These are phyloP conservation scores for Tetropium fuscum DNA, from an alignment of 2,888 invertebrate species.

Conservation along the genomic window DNA sequence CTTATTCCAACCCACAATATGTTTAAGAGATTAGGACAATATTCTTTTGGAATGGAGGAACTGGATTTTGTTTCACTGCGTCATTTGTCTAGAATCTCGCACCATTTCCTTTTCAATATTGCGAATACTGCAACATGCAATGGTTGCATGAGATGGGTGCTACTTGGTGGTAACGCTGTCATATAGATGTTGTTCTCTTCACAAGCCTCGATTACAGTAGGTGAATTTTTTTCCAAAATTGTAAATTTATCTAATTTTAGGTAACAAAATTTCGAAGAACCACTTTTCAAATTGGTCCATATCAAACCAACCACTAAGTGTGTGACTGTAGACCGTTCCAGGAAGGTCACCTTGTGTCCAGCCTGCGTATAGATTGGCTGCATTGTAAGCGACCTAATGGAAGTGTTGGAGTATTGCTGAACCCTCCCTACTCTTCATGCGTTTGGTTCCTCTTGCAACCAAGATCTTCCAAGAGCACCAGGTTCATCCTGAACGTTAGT, in stretches of 20 bases:
- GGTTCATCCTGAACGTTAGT: too few relatives aligned
- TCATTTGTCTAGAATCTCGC: neutral
- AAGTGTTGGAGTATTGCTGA: too few relatives aligned
- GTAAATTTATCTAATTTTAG: neutral
- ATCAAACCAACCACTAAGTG: neutral
- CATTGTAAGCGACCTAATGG: neutral
- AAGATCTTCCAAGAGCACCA: too few relatives aligned
- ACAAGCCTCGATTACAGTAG: neutral
- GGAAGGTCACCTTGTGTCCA: neutral
- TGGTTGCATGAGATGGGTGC: neutral
- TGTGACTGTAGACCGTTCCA: neutral
- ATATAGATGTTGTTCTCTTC: neutral
- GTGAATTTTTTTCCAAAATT: neutral
- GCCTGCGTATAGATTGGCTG: neutral
- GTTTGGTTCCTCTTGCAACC: too few relatives aligned
- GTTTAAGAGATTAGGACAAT: neutral
- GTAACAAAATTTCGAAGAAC: neutral
- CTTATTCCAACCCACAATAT: neutral
- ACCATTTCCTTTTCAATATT: neutral
- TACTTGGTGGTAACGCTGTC: neutral
- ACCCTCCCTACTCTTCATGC: too few relatives aligned
- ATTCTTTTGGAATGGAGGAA: neutral
- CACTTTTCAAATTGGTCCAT: neutral
- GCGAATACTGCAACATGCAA: neutral
- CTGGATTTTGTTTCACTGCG: neutral